Percentiles rank a stretch among this genome's conserved stretches.
phyloP scores from a whole-genome alignment of 2,113 vertebrate genomes.

The Hypanus sabinus region DNA sequence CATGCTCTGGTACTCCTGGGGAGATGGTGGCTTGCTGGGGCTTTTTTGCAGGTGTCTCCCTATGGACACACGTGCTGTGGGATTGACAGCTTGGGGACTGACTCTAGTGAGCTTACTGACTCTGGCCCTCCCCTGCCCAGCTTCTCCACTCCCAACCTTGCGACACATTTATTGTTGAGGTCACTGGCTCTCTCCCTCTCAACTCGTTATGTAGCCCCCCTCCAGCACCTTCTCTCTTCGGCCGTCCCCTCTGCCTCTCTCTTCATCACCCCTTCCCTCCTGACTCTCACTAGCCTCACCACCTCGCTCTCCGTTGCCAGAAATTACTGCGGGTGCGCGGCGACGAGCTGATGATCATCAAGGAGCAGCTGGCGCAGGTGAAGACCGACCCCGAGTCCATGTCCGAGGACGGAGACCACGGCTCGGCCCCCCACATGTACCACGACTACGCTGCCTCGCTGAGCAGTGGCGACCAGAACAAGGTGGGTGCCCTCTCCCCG shows the following conservation, averaged over 20 bases:
- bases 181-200: neutral
- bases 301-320: conserved; percentile 45
- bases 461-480: conserved; percentile 61
- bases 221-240: neutral
- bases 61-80: too few species aligned
- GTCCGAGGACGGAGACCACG: conserved; percentile 72
- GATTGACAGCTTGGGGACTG: too few species aligned
- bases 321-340: conserved; percentile 84
- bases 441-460: conserved; percentile 67
- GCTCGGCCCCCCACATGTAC: conserved; percentile 70
- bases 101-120: too few species aligned
- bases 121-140: too few species aligned
- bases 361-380: conserved; percentile 68
- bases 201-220: too few species aligned
- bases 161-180: too few species aligned
- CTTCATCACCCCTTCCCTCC: neutral
- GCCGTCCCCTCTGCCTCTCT: neutral
- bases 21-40: too few species aligned
- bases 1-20: too few species aligned
- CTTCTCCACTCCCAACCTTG: too few species aligned
- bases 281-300: too few species aligned
- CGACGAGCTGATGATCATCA: conserved; percentile 61
- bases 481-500: conserved; percentile 52
- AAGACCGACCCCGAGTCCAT: conserved; percentile 63
- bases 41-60: too few species aligned